Percentiles rank a stretch among this genome's conserved stretches.
These are phyloP conservation scores for Temnothorax nylanderi DNA, from an alignment of 1,140 invertebrate species.

Conservation along the genomic window DNA sequence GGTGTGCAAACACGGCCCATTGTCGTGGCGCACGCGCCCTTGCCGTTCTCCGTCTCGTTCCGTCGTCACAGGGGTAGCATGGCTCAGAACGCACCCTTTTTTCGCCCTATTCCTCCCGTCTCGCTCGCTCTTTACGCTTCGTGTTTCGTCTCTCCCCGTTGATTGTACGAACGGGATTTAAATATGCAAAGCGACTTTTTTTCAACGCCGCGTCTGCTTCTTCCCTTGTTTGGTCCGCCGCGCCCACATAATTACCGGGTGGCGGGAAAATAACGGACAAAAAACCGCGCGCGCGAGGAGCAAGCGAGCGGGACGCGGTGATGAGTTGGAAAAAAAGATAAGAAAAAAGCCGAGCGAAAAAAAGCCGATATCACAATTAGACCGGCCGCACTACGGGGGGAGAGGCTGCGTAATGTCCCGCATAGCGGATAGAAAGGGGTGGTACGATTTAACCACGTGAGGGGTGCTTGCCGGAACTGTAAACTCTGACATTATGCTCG, in stretches of 20 bases:
- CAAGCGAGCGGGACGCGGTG: constrained; percentile 37
- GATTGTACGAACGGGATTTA: constrained; percentile 75
- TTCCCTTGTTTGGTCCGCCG: constrained; percentile 83
- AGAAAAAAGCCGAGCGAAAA: constrained; percentile 69
- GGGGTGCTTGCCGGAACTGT: constrained; percentile 58
- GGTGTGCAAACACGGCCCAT: constrained; percentile 80
- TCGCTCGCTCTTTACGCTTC: constrained; percentile 4
- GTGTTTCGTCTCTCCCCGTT: constrained; percentile 7
- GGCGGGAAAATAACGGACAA: constrained; percentile 77
- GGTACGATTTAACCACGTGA: constrained; percentile 60
- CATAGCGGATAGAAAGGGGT: constrained; percentile 70
- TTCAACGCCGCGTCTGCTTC: constrained; percentile 74
- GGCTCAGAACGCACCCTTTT: constrained; percentile 43
- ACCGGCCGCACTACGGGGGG: constrained; percentile 61
- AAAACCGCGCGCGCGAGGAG: constrained; percentile 68
- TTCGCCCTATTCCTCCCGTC: constrained; percentile 69
- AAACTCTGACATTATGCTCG: constrained; percentile 65
- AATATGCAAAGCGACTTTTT: constrained; percentile 83
- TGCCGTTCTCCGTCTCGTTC: constrained; percentile 37
- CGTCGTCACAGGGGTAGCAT: constrained; percentile 44
- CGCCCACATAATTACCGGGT: constrained; percentile 83
- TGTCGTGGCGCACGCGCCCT: constrained; percentile 80
- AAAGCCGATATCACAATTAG: constrained; percentile 82
- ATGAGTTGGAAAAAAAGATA: constrained; percentile 52
- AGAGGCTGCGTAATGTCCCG: constrained; percentile 51